These are phyloP conservation scores for Alauda arvensis DNA, from an alignment of 2,797 vertebrate genomes.

Conservation along the genomic window DNA sequence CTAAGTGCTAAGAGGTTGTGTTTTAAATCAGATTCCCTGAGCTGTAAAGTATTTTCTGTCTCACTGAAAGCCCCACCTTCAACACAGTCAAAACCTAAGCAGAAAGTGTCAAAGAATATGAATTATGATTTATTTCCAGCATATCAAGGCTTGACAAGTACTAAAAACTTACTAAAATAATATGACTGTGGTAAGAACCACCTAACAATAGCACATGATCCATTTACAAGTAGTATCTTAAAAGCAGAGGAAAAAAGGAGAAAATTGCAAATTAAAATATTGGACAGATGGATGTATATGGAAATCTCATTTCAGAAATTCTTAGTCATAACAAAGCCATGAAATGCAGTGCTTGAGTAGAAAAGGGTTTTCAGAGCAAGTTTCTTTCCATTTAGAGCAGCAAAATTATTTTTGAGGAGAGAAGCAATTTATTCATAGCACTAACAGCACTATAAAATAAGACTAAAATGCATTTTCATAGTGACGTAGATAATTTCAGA, in stretches of 20 bases:
- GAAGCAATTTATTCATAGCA: background rate
- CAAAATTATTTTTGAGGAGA: background rate
- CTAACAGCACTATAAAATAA: background rate
- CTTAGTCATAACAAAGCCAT: background rate
- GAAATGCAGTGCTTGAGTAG: background rate
- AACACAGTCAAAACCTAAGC: background rate
- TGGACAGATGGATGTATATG: background rate
- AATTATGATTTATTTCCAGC: background rate
- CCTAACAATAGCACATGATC: background rate
- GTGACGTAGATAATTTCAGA: background rate
- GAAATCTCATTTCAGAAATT: background rate
- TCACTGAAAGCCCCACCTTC: background rate
- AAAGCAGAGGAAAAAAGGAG: background rate
- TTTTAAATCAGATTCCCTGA: background rate
- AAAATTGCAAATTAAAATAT: background rate
- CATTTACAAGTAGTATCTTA: background rate
- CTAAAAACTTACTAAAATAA: constrained; percentile 13
- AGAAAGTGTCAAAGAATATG: background rate
- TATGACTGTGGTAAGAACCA: background rate
- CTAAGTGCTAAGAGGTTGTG: background rate
- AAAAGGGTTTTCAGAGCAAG: background rate
- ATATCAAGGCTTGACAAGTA: background rate
- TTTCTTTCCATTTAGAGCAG: background rate
- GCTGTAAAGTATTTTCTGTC: background rate
- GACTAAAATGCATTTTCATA: background rate